A percentile compares a stretch with the other conserved stretches of the same genome.
Conservation (phyloP, 2,113 vertebrate species). For the Lucifuga dentata region DNA sequence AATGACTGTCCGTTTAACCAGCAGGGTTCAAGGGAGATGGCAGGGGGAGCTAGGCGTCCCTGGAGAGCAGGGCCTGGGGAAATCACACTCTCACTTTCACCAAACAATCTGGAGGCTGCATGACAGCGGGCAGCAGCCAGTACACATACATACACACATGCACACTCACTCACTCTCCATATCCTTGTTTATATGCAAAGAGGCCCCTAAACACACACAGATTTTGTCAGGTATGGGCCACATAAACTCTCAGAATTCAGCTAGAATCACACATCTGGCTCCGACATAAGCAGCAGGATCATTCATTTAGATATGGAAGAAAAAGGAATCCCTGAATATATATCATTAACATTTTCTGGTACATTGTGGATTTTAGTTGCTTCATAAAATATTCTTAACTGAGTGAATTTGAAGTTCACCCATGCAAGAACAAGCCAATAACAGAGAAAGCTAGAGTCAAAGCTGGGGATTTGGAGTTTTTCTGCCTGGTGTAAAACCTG, state of each 20-base stretch:
- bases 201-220: constrained; percentile 56
- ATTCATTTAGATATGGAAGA: background rate
- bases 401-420: constrained; percentile 33
- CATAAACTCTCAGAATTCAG: constrained; percentile 35
- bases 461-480: constrained; percentile 1
- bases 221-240: constrained; percentile 38
- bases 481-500: constrained; percentile 35
- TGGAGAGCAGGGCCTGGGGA: constrained; percentile 78
- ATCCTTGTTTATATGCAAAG: constrained; percentile 77
- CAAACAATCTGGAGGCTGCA: constrained; percentile 74
- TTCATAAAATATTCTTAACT: constrained; percentile 29
- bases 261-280: constrained; percentile 30
- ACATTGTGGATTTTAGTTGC: constrained; percentile 20
- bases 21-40: constrained; percentile 74
- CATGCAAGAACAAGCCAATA: constrained; percentile 35
- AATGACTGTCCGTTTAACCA: constrained; percentile 81
- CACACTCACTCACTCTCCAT: constrained; percentile 56
- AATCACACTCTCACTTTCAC: constrained; percentile 80
- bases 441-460: constrained; percentile 40
- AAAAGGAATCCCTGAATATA: background rate
- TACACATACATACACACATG: constrained; percentile 52
- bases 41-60: constrained; percentile 68
- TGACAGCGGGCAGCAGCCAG: constrained; percentile 73
- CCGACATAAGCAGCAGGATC: constrained; percentile 21
- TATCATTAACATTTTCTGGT: constrained; percentile 10